These are phyloP conservation scores for Pseudorhiza aurosa DNA, from an alignment of 30 jellyfish, hydroid and myxozoan genomes.

Conservation along the genomic window DNA sequence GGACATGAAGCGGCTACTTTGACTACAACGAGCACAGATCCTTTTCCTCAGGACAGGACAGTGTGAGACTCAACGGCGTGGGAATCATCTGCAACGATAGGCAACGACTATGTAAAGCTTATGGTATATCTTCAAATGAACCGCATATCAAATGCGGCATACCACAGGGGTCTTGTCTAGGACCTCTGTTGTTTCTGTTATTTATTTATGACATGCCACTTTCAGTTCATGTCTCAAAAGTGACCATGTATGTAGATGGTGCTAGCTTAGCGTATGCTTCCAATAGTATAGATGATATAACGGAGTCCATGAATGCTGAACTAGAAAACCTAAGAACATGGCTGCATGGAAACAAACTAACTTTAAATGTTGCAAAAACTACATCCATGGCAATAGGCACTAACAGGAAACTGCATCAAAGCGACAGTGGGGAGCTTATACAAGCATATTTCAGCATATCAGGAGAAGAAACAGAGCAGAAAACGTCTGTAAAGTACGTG, in stretches of 20 bases:
- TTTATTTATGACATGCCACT: neutral
- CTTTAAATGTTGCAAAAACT: neutral
- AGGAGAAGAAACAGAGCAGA: neutral
- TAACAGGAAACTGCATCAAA: neutral
- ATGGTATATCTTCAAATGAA: too few relatives aligned
- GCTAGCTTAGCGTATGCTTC: too few relatives aligned
- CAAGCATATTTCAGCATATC: neutral
- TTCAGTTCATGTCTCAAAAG: neutral
- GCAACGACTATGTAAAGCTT: too few relatives aligned
- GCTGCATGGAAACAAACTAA: neutral
- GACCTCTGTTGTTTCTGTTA: neutral
- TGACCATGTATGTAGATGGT: neutral
- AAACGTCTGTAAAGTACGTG: neutral
- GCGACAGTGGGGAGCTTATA: neutral
- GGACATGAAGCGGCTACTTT: too few relatives aligned
- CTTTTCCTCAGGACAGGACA: too few relatives aligned
- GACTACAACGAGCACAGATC: too few relatives aligned
- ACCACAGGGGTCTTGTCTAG: neutral
- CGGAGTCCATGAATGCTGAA: neutral
- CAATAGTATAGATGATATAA: neutral
- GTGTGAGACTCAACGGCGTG: too few relatives aligned
- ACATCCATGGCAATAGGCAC: conserved; percentile 1
- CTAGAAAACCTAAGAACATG: neutral
- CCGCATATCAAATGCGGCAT: neutral
- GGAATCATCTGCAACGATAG: too few relatives aligned